Percentiles rank a stretch among this genome's conserved stretches.
phyloP scores from a whole-genome alignment of 2,888 invertebrate genomes.

The Suillia variegata region DNA sequence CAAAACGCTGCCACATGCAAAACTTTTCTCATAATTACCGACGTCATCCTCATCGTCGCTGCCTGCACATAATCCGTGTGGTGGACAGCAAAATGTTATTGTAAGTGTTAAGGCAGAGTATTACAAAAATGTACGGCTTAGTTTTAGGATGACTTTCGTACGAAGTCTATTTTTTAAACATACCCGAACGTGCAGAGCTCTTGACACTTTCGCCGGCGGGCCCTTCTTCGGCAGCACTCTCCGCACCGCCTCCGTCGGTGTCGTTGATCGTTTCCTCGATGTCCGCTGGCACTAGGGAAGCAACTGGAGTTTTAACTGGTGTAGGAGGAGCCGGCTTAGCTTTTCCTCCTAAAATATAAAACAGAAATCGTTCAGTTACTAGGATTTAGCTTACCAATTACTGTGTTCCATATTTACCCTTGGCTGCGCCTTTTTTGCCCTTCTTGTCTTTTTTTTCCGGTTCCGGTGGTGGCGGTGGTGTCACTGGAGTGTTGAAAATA shows the following conservation, averaged over 20 bases:
- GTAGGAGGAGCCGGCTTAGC: background rate
- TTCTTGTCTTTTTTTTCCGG: conserved; percentile 53
- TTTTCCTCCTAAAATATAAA: background rate
- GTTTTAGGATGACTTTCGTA: too few relatives aligned
- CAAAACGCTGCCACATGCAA: background rate
- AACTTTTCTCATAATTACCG: conserved; percentile 46
- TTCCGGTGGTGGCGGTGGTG: conserved; percentile 58
- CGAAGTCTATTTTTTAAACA: too few relatives aligned
- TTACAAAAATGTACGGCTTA: too few relatives aligned
- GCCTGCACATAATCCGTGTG: conserved; percentile 35
- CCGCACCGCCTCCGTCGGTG: conserved; percentile 31
- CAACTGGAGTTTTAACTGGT: conserved; percentile 5
- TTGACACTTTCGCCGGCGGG: conserved; percentile 41
- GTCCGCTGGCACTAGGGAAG: conserved; percentile 11
- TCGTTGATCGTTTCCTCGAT: conserved; percentile 19
- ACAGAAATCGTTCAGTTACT: too few relatives aligned
- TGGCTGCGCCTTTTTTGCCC: conserved; percentile 45
- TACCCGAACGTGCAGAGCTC: conserved; percentile 43
- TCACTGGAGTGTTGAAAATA: too few relatives aligned
- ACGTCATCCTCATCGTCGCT: conserved; percentile 58
- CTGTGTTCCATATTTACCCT: too few relatives aligned
- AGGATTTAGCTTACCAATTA: too few relatives aligned
- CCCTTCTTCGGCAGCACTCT: conserved; percentile 42
- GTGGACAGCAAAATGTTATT: background rate
- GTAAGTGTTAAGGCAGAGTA: background rate